Evolutionary conservation across 2,113 vertebrate species (phyloP), one percentile per base, ranked within the genome.

Genomic region (Lepus americanus): DNA sequence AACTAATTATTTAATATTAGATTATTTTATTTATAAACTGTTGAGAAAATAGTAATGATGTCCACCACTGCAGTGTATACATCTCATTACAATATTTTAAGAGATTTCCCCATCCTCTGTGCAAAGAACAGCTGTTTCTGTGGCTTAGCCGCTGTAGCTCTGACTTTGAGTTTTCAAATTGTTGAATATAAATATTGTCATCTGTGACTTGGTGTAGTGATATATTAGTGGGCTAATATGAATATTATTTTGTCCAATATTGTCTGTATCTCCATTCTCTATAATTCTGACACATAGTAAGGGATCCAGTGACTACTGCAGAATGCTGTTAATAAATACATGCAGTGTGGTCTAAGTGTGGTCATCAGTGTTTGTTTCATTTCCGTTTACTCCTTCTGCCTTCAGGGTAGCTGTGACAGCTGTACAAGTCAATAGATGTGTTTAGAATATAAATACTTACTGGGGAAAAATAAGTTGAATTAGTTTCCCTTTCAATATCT

Each of bases 1-100:
- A 72, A 77, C 1, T 25, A 72, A 55, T 63, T 79, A 9, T 29
- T 17, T 78, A 76, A 63, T 51, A 66, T 31, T 94, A 36, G 3
- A 79, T 74, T 78, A 83, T 63, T 82, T 70, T 87, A 61, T 31
- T 25, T 73, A 6, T 59, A 90, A 90, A 69, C n/a, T 93, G 49
- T 33, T 76, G 9, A 44, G 61, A 61, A 88, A 72, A 29, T 63
- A 76, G 84, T 87, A 67, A 63, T 63, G 5, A 49, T 29, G 10
- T 86, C 79, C 4, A 19, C 8, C 44, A 95, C 22, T 5, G 0
- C 70, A 83, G 53, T 90, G 31, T 51, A 2, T 87, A 27, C 14
- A 63, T 36, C n/a, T 1, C 13, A 51, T 85, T 81, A 44, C 9
- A 77, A 12, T n/a, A 59, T 89, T 92, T 85, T 86, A 81, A 69